Base-by-base conservation (phyloP, 1,140 invertebrate genomes). In the Drosophila ironensis region DNA sequence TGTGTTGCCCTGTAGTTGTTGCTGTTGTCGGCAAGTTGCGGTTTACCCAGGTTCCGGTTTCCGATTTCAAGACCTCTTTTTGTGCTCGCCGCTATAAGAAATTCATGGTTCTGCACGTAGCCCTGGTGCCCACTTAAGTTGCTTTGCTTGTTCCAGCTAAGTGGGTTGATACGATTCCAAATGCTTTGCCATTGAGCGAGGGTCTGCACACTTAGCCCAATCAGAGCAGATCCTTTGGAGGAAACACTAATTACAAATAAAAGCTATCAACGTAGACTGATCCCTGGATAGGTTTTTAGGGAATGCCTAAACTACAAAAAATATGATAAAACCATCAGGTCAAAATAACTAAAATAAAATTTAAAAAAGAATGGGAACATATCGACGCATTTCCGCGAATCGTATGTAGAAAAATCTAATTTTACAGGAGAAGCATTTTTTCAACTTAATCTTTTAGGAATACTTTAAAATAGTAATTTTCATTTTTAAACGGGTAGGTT, bases 91-190 rank as follows among this genome's bases (percentile, higher is more conserved):
- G 30, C 30, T 64, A 82, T 78, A 78, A 84, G 73, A 82, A 84
- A 82, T 82, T 82, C 78, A 82, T 84, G 78, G 78, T 71, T 72
- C 67, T 72, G 64, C 80, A 78, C 74, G 80, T 74, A 74, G 80
- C 38, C 56, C 46, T 27, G 52, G 50, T 53, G 63, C 25, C 45
- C 69, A 77, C 73, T 73, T 82, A 82, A 82, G 73, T 74, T 82
- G 50, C 69, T 82, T 82, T 84, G 41, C 78, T 84, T 84, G 78
- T 82, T 82, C 47, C 59, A 63, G 63, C 38, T 61, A 37, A 78
- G 69, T 53, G 63, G 69, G 54, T 37, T 51, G 57, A 61, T 37
- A 37, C 33, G 14, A 19, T 38, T 33, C 25, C n/a, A 16, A 57
- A 28, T 57, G 42, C 27, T 46, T n/a, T 27, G 19, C 40, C 27